Percentiles rank a stretch among this genome's conserved stretches.
Conservation (phyloP, 1,140 invertebrate species). For the Pinna nobilis region DNA sequence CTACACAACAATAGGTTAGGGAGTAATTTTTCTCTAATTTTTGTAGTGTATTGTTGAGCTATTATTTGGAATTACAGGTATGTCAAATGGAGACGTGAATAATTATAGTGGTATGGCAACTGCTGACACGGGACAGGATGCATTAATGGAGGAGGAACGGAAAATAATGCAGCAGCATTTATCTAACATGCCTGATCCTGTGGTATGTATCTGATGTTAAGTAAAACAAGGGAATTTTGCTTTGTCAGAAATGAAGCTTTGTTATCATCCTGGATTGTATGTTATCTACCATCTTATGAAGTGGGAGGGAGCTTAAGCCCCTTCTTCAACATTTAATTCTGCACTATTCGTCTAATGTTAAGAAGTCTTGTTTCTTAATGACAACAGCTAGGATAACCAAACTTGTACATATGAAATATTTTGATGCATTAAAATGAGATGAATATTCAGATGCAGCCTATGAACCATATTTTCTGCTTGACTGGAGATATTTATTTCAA, state of each 20-base stretch:
- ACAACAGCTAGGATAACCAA: too few relatives aligned
- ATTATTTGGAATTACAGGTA: neutral
- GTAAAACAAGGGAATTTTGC: too few relatives aligned
- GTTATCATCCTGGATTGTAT: too few relatives aligned
- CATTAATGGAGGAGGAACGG: slow-evolving; percentile 69
- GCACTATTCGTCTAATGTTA: too few relatives aligned
- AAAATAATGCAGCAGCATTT: slow-evolving; percentile 75
- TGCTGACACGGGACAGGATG: slow-evolving; percentile 56
- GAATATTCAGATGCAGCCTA: too few relatives aligned
- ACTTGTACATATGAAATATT: too few relatives aligned
- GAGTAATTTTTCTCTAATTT: neutral
- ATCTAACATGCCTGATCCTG: slow-evolving; percentile 84
- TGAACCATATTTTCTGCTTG: neutral
- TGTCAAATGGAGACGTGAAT: slow-evolving; percentile 25
- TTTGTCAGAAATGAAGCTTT: neutral
- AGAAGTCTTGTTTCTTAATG: too few relatives aligned
- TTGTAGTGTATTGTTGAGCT: neutral
- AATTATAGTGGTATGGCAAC: slow-evolving; percentile 55
- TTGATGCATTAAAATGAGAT: too few relatives aligned
- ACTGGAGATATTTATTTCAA: neutral
- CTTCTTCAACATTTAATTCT: too few relatives aligned
- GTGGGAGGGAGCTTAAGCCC: too few relatives aligned
- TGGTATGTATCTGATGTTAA: slow-evolving; percentile 76
- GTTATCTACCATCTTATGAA: too few relatives aligned
- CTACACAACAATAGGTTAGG: neutral